phyloP scores from a whole-genome alignment of 2,888 invertebrate genomes.

The Nymphalis c-album region DNA sequence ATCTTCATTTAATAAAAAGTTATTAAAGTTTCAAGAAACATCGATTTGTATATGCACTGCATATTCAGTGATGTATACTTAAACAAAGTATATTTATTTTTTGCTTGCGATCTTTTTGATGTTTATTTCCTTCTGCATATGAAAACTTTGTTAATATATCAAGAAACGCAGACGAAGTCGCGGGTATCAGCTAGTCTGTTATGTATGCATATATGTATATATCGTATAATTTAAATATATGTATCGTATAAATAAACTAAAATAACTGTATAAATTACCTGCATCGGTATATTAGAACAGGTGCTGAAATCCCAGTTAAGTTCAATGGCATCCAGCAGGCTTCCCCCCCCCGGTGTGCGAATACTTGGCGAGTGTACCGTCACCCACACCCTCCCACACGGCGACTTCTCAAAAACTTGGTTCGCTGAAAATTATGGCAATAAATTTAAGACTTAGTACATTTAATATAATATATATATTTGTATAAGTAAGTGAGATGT shows the following conservation, averaged over 20 bases:
- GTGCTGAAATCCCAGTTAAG: slow-evolving; percentile 76
- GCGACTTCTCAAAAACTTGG: slow-evolving; percentile 60
- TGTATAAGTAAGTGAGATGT: neutral
- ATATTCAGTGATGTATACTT: too few relatives aligned
- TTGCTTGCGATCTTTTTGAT: too few relatives aligned
- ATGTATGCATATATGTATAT: too few relatives aligned
- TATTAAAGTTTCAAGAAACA: too few relatives aligned
- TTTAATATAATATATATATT: neutral
- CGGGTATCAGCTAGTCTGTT: too few relatives aligned
- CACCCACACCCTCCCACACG: slow-evolving; percentile 74
- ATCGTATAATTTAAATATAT: too few relatives aligned
- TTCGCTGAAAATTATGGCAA: slow-evolving; percentile 44
- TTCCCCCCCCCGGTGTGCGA: slow-evolving; percentile 43
- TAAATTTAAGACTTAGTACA: slow-evolving; percentile 1
- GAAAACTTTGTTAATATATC: too few relatives aligned
- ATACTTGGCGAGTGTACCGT: slow-evolving; percentile 71
- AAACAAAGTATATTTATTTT: too few relatives aligned
- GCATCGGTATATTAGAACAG: slow-evolving; percentile 61
- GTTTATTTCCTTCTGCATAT: too few relatives aligned
- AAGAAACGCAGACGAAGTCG: too few relatives aligned
- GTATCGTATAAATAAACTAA: neutral
- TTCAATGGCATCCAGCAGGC: slow-evolving; percentile 66
- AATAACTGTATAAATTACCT: slow-evolving; percentile 50
- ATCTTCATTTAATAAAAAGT: too few relatives aligned
- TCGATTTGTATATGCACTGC: too few relatives aligned